These are phyloP conservation scores for Acanthoscelides obtectus DNA, from an alignment of 2,888 invertebrate genomes.

Conservation along the genomic window DNA sequence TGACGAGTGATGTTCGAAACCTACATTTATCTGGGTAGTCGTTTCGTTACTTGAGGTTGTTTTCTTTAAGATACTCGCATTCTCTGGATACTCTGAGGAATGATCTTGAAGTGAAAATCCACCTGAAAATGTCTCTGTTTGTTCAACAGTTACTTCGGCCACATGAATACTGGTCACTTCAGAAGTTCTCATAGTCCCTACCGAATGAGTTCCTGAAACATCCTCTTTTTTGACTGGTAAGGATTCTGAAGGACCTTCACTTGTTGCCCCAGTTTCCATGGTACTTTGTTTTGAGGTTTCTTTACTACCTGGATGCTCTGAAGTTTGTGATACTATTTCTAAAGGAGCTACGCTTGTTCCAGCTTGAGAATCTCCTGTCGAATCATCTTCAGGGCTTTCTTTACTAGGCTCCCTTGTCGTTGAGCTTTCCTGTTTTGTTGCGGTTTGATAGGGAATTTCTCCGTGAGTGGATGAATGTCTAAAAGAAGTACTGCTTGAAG, in stretches of 20 bases:
- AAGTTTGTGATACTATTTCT: too few relatives aligned
- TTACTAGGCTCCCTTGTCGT: background rate
- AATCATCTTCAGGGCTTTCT: background rate
- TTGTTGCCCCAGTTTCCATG: too few relatives aligned
- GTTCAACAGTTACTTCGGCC: background rate
- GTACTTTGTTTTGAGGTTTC: too few relatives aligned
- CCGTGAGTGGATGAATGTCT: background rate
- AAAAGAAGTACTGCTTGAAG: background rate
- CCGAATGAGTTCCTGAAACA: background rate
- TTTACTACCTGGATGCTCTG: too few relatives aligned
- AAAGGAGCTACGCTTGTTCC: background rate
- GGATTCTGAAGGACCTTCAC: too few relatives aligned
- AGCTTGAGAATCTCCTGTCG: background rate
- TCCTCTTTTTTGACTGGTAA: too few relatives aligned
- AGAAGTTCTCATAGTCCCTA: background rate
- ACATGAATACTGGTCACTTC: background rate
- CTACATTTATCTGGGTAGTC: background rate
- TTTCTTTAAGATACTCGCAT: background rate
- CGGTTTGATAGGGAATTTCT: too few relatives aligned
- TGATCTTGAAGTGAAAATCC: background rate
- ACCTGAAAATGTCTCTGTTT: background rate
- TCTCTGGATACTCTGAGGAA: background rate
- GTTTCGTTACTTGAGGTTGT: background rate
- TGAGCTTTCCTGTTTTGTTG: background rate
- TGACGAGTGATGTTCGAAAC: too few relatives aligned